Percentiles rank a stretch among this genome's conserved stretches.
phyloP scores from a whole-genome alignment of 2,113 vertebrate genomes.

The Xenopus laevis region DNA sequence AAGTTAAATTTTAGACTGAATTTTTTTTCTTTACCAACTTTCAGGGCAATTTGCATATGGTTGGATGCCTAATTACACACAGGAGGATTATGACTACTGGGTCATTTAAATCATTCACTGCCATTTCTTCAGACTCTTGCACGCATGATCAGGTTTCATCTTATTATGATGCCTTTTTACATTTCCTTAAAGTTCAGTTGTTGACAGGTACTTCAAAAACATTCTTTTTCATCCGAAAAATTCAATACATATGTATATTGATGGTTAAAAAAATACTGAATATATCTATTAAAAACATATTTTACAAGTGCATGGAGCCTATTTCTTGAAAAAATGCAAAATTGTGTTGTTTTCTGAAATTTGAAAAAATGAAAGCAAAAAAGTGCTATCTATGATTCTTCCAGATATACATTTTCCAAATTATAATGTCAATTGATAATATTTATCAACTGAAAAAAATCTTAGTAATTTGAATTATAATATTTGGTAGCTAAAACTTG shows the following conservation, averaged over 20 bases:
- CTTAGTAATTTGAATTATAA: too few species aligned
- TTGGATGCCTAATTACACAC: constrained; percentile 40
- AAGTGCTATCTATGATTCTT: too few species aligned
- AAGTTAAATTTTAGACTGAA: constrained; percentile 21
- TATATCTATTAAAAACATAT: too few species aligned
- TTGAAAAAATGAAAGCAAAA: too few species aligned
- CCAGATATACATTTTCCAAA: too few species aligned
- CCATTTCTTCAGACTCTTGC: constrained; percentile 13
- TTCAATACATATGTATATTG: constrained; percentile 16
- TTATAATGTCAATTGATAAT: too few species aligned
- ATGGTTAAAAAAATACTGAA: too few species aligned
- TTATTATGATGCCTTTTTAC: constrained; percentile 34
- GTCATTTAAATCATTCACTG: constrained; percentile 13
- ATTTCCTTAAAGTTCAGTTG: constrained; percentile 28
- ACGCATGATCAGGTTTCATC: constrained; percentile 21
- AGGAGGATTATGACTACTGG: constrained; percentile 34
- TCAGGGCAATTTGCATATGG: constrained; percentile 35
- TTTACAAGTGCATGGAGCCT: too few species aligned
- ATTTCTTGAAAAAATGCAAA: too few species aligned
- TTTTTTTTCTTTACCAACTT: constrained; percentile 40
- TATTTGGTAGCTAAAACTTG: too few species aligned
- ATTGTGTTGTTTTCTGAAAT: too few species aligned
- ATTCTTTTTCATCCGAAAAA: constrained; percentile 1
- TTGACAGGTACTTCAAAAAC: constrained; percentile 31
- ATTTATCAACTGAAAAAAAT: too few species aligned